Percentiles rank a stretch among this genome's conserved stretches.
These are phyloP conservation scores for Scalopus aquaticus DNA, from an alignment of 2,113 vertebrate genomes.

Conservation along the genomic window DNA sequence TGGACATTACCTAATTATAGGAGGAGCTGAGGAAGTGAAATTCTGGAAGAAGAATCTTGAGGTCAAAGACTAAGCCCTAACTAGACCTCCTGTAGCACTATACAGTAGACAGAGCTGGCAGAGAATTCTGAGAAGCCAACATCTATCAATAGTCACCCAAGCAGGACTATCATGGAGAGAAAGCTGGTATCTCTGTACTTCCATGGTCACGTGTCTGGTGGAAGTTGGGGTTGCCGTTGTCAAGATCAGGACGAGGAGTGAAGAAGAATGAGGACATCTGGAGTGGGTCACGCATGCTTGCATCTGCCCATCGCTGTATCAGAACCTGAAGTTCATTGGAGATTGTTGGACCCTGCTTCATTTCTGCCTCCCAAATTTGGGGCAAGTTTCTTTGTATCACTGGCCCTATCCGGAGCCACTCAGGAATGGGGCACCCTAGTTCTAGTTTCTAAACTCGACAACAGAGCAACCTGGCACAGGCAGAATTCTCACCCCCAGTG, in stretches of 20 bases:
- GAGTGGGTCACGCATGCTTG: not conserved
- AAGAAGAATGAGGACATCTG: not conserved
- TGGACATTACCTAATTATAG: not conserved
- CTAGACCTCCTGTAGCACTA: not conserved
- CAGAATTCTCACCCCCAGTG: not conserved
- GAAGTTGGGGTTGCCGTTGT: no score
- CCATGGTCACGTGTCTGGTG: not conserved
- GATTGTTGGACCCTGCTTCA: not conserved
- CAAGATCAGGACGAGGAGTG: not conserved
- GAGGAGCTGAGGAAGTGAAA: not conserved
- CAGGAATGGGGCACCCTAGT: not conserved
- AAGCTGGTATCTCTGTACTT: not conserved
- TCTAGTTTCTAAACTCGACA: not conserved
- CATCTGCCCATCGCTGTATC: rapidly evolving
- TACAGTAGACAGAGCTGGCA: not conserved
- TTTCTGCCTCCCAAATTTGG: not conserved
- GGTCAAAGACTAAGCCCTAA: not conserved
- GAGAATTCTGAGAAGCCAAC: not conserved
- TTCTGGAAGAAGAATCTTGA: not conserved
- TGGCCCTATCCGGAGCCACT: not conserved
- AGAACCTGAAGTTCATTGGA: not conserved
- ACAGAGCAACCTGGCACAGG: not conserved
- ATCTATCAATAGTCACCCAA: not conserved
- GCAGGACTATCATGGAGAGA: not conserved
- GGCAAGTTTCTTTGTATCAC: not conserved